phyloP scores from a whole-genome alignment of 2,888 invertebrate genomes.

The Tetrapedia diversipes region DNA sequence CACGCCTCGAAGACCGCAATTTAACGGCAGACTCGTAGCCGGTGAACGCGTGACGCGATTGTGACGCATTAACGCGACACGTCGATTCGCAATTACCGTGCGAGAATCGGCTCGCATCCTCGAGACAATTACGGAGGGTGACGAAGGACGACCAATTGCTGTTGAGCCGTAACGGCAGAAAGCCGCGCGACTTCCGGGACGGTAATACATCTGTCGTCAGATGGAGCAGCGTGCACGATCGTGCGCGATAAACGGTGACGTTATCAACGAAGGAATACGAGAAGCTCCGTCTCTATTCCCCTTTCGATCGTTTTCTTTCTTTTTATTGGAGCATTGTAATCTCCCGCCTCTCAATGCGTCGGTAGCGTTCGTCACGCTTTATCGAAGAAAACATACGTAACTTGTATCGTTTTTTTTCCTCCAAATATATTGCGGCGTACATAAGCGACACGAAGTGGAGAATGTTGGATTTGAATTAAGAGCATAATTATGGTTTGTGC shows the following conservation, averaged over 20 bases:
- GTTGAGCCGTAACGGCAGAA: slow-evolving; percentile 60
- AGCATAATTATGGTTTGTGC: too few relatives aligned
- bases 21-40: slow-evolving; percentile 45
- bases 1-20: slow-evolving; percentile 54
- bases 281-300: neutral
- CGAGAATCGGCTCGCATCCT: slow-evolving; percentile 67
- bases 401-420: too few relatives aligned
- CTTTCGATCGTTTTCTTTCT: neutral
- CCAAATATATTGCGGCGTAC: too few relatives aligned
- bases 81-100: slow-evolving; percentile 71
- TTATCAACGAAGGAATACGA: slow-evolving; percentile 24
- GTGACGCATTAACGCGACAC: slow-evolving; percentile 65
- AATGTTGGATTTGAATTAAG: too few relatives aligned
- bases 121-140: slow-evolving; percentile 70
- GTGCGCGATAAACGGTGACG: slow-evolving; percentile 34
- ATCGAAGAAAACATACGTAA: too few relatives aligned
- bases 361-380: too few relatives aligned
- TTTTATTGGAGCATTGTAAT: too few relatives aligned
- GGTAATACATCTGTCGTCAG: slow-evolving; percentile 59
- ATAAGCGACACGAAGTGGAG: too few relatives aligned
- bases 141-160: slow-evolving; percentile 69
- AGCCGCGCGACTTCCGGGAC: slow-evolving; percentile 65
- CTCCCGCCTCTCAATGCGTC: too few relatives aligned
- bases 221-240: slow-evolving; percentile 34
- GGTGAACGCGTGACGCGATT: slow-evolving; percentile 38